phyloP scores from a whole-genome alignment of 1,140 invertebrate species.

The Pantala flavescens region DNA sequence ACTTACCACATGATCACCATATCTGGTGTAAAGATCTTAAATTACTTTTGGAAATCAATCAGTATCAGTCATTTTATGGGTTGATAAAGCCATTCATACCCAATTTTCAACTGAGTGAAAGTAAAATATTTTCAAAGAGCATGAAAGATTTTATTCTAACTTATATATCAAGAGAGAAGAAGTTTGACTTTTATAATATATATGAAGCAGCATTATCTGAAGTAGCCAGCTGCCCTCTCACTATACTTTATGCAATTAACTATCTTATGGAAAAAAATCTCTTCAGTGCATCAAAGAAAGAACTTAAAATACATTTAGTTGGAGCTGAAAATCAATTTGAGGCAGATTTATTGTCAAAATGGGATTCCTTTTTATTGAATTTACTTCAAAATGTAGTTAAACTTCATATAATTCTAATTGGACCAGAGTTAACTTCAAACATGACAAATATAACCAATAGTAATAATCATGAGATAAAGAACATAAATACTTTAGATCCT shows the following conservation, averaged over 20 bases:
- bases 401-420: constrained; percentile 48
- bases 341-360: constrained; percentile 50
- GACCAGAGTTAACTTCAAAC: constrained; percentile 44
- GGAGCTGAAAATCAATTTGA: constrained; percentile 62
- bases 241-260: constrained; percentile 46
- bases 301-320: constrained; percentile 43
- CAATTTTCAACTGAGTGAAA: background rate
- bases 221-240: constrained; percentile 50
- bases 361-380: constrained; percentile 59
- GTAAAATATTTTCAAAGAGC: constrained; percentile 32
- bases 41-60: constrained; percentile 30
- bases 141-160: constrained; percentile 32
- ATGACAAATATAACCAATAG: constrained; percentile 38
- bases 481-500: constrained; percentile 40
- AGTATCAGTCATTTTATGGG: constrained; percentile 33
- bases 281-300: background rate
- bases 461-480: constrained; percentile 36
- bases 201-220: constrained; percentile 52
- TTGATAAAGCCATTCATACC: constrained; percentile 20
- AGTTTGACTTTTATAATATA: constrained; percentile 42
- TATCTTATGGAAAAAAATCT: constrained; percentile 19
- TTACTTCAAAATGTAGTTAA: constrained; percentile 42
- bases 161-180: constrained; percentile 27
- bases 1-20: constrained; percentile 28
- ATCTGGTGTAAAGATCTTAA: constrained; percentile 33